Evolutionary conservation across 2,113 vertebrate genomes (phyloP).

Genomic region (Scomber japonicus): DNA sequence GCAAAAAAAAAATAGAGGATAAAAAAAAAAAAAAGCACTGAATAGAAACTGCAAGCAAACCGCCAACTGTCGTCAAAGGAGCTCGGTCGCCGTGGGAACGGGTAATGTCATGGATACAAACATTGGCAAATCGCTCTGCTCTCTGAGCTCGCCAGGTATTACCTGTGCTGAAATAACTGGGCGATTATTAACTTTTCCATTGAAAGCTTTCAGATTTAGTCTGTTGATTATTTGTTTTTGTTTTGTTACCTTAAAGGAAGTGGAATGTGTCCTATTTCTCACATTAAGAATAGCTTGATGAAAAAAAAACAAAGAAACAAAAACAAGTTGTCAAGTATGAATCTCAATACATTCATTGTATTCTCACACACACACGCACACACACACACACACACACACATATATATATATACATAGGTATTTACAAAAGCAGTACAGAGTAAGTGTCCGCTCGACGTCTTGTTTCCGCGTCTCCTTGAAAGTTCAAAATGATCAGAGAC

Average conservation of each 20-base stretch:
- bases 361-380: conserved; percentile 52
- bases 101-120: conserved; percentile 64
- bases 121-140: conserved; percentile 49
- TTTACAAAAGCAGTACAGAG: conserved; percentile 58
- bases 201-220: conserved; percentile 13
- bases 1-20: background rate
- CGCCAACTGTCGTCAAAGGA: conserved; percentile 39
- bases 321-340: conserved; percentile 71
- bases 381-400: conserved; percentile 49
- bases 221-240: conserved; percentile 6
- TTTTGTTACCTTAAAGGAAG: conserved; percentile 4
- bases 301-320: conserved; percentile 31
- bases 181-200: conserved; percentile 63
- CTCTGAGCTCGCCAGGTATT: conserved; percentile 46
- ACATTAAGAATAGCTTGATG: conserved; percentile 33
- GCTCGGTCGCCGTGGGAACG: conserved; percentile 49
- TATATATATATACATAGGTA: conserved; percentile 64
- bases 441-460: background rate
- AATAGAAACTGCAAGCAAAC: conserved; percentile 39
- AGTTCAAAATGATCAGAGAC: conserved; percentile 41
- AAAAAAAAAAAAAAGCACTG: background rate
- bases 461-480: conserved; percentile 22
- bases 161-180: conserved; percentile 41
- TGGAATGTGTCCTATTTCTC: conserved; percentile 3
- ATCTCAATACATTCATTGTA: conserved; percentile 79